Conservation (phyloP, 2,888 invertebrate genomes). For the Drosophila antonietae region DNA sequence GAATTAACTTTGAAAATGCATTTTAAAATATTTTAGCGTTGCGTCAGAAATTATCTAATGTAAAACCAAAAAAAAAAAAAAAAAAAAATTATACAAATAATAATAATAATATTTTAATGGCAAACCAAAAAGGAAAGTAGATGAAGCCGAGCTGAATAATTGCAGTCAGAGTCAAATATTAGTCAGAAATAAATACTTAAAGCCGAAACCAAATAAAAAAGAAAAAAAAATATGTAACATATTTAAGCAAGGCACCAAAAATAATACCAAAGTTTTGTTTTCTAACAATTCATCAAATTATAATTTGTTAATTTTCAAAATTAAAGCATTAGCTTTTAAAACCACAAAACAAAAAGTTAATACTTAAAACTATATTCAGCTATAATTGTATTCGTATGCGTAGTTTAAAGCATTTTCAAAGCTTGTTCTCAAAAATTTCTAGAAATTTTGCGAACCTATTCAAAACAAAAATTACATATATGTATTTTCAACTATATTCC, state of each 20-base stretch:
- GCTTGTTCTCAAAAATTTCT: constrained; percentile 81
- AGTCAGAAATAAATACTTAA: constrained; percentile 71
- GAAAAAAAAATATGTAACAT: constrained; percentile 44
- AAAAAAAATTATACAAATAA: constrained; percentile 5
- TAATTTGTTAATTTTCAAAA: not conserved
- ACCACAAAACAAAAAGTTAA: constrained; percentile 9
- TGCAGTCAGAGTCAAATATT: constrained; percentile 61
- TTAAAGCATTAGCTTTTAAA: constrained; percentile 45
- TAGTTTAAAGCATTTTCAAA: constrained; percentile 83
- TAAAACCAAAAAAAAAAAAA: constrained; percentile 18
- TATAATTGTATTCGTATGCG: constrained; percentile 73
- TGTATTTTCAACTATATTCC: constrained; percentile 65
- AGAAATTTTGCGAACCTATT: constrained; percentile 79
- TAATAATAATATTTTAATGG: constrained; percentile 49
- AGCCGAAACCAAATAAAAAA: constrained; percentile 10
- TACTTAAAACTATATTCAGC: constrained; percentile 66
- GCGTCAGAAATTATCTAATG: constrained; percentile 51
- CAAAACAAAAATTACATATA: constrained; percentile 55
- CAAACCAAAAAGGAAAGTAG: constrained; percentile 24
- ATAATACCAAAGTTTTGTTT: constrained; percentile 11
- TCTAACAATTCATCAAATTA: constrained; percentile 1
- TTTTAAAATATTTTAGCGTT: constrained; percentile 81
- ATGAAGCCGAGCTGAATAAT: constrained; percentile 30
- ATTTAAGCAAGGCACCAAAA: constrained; percentile 45
- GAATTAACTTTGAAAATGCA: constrained; percentile 77